phyloP scores from a whole-genome alignment of 2,797 vertebrate species.

The Tolypeutes matacus region DNA sequence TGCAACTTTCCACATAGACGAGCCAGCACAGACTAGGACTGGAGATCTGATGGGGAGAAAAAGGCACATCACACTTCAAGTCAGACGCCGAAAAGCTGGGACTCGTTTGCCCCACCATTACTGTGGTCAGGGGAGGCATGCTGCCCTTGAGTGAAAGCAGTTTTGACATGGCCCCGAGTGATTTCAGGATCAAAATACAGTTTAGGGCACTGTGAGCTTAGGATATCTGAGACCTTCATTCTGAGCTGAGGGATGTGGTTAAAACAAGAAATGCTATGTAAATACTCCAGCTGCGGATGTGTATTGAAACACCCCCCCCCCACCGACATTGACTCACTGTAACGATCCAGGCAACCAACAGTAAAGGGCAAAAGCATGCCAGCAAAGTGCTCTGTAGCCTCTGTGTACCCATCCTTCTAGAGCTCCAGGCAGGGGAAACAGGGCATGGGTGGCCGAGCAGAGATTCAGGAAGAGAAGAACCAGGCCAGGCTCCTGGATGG shows the following conservation, averaged over 20 bases:
- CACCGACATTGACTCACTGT: not conserved
- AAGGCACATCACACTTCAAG: not conserved
- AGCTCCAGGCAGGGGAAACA: not conserved
- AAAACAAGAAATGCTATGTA: not conserved
- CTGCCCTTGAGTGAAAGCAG: not conserved
- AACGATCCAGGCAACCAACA: not conserved
- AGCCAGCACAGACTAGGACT: not conserved
- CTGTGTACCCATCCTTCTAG: not conserved
- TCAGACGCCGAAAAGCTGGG: not conserved
- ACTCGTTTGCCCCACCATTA: rapidly evolving
- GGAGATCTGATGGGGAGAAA: too few relatives aligned
- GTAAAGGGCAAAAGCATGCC: not conserved
- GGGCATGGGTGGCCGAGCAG: not conserved
- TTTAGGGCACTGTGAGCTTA: not conserved
- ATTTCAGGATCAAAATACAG: not conserved
- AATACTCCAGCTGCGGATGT: not conserved
- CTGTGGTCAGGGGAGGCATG: not conserved
- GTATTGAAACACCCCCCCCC: not conserved
- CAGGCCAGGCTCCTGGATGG: not conserved
- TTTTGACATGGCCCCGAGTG: not conserved
- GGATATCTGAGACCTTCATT: not conserved
- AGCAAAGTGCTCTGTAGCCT: not conserved
- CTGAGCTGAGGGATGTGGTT: slow-evolving; percentile 9
- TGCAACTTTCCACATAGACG: rapidly evolving
- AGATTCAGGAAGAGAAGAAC: not conserved